A percentile compares a stretch with the other conserved stretches of the same genome.
Evolutionary conservation across 2,797 vertebrate genomes (phyloP).

Genomic region (Lepus oiostolus): DNA sequence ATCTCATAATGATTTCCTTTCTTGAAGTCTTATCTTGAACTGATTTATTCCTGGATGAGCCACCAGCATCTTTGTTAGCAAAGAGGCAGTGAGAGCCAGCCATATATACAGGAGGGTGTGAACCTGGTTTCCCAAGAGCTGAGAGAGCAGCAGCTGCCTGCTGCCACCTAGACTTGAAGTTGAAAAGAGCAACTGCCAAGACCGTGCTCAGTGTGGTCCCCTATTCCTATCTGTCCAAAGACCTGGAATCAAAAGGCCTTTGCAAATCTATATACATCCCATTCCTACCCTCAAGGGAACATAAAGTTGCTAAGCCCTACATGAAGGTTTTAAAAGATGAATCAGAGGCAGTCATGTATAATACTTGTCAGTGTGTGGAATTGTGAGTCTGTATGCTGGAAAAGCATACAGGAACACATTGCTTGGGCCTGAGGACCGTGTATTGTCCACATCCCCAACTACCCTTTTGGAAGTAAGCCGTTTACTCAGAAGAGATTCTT

Average conservation of each 20-base stretch:
- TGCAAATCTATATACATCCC: background rate
- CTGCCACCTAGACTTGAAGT: background rate
- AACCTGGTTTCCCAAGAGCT: background rate
- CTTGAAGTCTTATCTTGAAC: background rate
- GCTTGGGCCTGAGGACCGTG: background rate
- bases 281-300: background rate
- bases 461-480: background rate
- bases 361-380: slow-evolving; percentile 19
- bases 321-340: background rate
- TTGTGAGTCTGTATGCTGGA: background rate
- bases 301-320: background rate
- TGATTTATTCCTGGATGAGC: background rate
- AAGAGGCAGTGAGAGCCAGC: background rate
- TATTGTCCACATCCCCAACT: background rate
- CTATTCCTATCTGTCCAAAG: background rate
- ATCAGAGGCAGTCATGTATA: background rate
- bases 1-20: slow-evolving; percentile 49
- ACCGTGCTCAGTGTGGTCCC: background rate
- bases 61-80: background rate
- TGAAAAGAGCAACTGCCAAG: background rate
- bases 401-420: background rate
- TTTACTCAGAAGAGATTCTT: background rate
- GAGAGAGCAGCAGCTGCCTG: background rate
- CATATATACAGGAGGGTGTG: background rate
- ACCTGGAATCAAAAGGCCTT: background rate